A percentile compares a stretch with the other conserved stretches of the same genome.
Evolutionary conservation across 1,140 invertebrate genomes (phyloP).

Genomic region (Drosophila lini): DNA sequence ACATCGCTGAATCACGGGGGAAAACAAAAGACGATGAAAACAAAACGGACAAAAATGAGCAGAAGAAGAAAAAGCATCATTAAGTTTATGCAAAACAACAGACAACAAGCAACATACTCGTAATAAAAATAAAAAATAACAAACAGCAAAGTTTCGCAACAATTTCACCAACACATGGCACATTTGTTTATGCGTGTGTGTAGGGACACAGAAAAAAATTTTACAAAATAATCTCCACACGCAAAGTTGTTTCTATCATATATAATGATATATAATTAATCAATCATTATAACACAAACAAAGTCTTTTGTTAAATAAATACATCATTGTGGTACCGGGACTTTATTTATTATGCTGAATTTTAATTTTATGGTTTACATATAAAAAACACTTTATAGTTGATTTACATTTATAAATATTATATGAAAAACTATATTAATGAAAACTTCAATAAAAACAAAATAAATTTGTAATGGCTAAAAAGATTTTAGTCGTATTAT

Average conservation of each 20-base stretch:
- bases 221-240: background rate
- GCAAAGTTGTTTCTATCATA: background rate
- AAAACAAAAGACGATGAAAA: conserved; percentile 26
- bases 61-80: conserved; percentile 41
- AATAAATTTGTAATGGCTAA: no score
- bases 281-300: background rate
- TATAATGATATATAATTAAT: background rate
- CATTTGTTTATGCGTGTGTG: conserved; percentile 23
- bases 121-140: conserved; percentile 1
- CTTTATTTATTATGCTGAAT: background rate
- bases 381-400: background rate
- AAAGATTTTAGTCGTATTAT: no score
- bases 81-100: conserved; percentile 64
- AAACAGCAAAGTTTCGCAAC: conserved; percentile 61
- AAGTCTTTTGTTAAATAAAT: background rate
- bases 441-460: no score
- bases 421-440: no score
- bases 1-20: conserved; percentile 37
- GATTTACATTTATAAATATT: background rate
- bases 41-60: conserved; percentile 19
- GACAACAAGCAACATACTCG: conserved; percentile 38
- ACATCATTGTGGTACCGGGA: background rate
- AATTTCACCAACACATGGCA: conserved; percentile 69
- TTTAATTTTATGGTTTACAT: background rate
- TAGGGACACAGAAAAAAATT: conserved; percentile 2